Conservation (phyloP, 2,888 invertebrate species). For the Synanthedon formicaeformis region DNA sequence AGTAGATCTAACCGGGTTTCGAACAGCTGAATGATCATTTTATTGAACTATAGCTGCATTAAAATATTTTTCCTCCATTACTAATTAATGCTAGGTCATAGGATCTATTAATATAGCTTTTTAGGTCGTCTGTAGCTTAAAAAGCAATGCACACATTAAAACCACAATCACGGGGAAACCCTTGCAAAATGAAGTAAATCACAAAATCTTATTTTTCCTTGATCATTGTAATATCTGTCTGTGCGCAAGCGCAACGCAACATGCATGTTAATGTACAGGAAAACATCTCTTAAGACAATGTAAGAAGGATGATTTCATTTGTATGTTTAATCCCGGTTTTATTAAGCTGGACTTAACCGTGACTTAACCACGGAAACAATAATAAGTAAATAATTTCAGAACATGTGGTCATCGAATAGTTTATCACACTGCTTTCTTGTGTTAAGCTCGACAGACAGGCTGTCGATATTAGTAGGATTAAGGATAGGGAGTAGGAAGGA, state of each 20-base stretch:
- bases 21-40: too few species aligned
- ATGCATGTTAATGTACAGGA: not conserved
- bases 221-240: not conserved
- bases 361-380: too few species aligned
- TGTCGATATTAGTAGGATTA: too few species aligned
- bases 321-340: not conserved
- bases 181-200: not conserved
- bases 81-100: not conserved
- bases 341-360: too few species aligned
- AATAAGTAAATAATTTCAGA: too few species aligned
- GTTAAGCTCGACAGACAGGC: too few species aligned
- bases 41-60: not conserved
- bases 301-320: not conserved
- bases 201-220: not conserved
- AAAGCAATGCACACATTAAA: not conserved
- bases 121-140: not conserved
- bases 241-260: not conserved
- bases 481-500: too few species aligned
- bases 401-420: too few species aligned
- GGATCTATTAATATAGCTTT: not conserved
- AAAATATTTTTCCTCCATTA: not conserved
- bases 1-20: too few species aligned
- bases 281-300: not conserved
- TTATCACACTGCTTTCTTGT: too few species aligned
- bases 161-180: not conserved